phyloP scores from a whole-genome alignment of 2,888 invertebrate genomes.

The Dasypogon diadema region DNA sequence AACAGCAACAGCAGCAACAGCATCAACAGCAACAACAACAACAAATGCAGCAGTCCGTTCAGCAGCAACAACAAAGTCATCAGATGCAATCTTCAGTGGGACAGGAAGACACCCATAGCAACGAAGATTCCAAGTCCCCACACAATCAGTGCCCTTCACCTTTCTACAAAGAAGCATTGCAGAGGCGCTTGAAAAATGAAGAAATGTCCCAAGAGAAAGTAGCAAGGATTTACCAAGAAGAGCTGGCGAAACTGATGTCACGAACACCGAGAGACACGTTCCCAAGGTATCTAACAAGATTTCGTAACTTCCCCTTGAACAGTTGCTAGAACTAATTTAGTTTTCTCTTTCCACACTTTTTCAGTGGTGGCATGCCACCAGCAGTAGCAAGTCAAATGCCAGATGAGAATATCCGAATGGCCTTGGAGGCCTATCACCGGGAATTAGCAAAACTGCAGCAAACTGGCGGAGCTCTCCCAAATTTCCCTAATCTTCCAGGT shows the following conservation, averaged over 20 bases:
- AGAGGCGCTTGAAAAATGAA: conserved; percentile 85
- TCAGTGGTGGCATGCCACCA: conserved; percentile 73
- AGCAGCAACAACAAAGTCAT: conserved; percentile 69
- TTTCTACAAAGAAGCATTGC: conserved; percentile 79
- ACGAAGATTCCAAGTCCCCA: conserved; percentile 85
- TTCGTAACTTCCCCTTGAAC: conserved; percentile 62
- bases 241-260: conserved; percentile 92
- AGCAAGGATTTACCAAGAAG: conserved; percentile 93
- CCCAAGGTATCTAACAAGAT: conserved; percentile 75
- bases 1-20: conserved; percentile 71
- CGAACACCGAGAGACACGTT: conserved; percentile 83
- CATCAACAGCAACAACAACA: conserved; percentile 71
- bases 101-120: conserved; percentile 79
- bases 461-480: conserved; percentile 72
- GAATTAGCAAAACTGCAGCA: conserved; percentile 89
- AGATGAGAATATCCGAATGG: conserved; percentile 90
- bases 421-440: conserved; percentile 91
- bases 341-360: conserved; percentile 87
- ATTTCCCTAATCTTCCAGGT: conserved; percentile 72
- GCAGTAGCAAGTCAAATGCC: conserved; percentile 64
- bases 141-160: conserved; percentile 85
- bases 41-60: conserved; percentile 62
- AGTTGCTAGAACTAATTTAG: conserved; percentile 70
- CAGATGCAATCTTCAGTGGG: conserved; percentile 70
- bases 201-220: conserved; percentile 98